Conservation (phyloP, 2,113 vertebrate species). For the Malurus melanocephalus region DNA sequence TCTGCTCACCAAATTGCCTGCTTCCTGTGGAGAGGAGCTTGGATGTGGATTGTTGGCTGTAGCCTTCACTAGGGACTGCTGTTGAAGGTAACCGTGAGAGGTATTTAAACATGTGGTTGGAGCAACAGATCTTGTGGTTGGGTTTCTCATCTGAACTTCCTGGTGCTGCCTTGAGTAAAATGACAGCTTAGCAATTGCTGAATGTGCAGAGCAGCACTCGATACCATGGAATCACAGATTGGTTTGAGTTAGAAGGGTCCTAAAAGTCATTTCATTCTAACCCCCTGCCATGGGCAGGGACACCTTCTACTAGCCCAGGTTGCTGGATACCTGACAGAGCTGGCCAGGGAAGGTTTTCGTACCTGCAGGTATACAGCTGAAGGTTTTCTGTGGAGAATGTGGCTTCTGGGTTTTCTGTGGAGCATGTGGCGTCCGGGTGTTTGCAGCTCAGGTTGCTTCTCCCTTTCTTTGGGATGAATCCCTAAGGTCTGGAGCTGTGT, state of each 20-base stretch:
- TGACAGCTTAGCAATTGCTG: neutral
- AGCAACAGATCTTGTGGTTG: neutral
- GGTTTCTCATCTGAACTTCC: neutral
- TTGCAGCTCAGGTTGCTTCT: neutral
- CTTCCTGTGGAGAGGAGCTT: neutral
- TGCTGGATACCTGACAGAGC: neutral
- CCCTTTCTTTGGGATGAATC: neutral
- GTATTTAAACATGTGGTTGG: neutral
- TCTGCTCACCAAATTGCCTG: neutral
- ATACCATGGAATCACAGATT: too few relatives aligned
- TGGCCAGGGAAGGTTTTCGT: neutral
- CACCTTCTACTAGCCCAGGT: neutral
- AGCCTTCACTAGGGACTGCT: neutral
- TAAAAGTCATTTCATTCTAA: neutral
- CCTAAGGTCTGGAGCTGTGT: neutral
- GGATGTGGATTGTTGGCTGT: neutral
- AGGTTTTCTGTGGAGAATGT: neutral
- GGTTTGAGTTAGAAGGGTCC: neutral
- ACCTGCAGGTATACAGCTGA: neutral
- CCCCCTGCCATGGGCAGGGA: neutral
- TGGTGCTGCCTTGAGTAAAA: neutral
- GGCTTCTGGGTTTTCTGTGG: neutral
- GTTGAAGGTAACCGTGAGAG: neutral
- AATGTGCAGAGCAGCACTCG: accelerated
- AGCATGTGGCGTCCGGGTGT: accelerated